Evolutionary conservation across 2,888 invertebrate genomes (phyloP), one percentile per base, ranked within the genome.

Genomic region (Muschampia plurimacula): DNA sequence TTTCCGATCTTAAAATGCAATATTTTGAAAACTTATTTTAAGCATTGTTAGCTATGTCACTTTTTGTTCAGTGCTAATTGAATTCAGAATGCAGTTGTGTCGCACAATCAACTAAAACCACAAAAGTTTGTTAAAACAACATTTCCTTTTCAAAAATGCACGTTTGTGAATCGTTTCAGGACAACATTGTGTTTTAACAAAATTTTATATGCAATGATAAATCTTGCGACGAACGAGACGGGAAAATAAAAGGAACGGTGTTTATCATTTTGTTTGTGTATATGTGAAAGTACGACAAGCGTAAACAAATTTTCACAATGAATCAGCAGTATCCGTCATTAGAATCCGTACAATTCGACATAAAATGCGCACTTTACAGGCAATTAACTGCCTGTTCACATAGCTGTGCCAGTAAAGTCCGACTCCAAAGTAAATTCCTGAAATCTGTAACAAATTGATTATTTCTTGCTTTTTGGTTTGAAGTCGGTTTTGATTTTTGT

Each of bases 81-180:
- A 59, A 67, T 67, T 41, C 67, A 41, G 67, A 55, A 57, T 67
- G 57, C 67, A 67, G 59, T 67, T 57, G 67, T 67, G 57, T 59
- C 22, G 41, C 44, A 67, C 67, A 67, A 67, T 67, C 41, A 67
- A 67, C 59, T 59, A 67, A 67, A 67, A 59, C 44, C 67, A 59
- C 67, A 67, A 67, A 67, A 59, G 59, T 67, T 67, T 59, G 59
- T 32, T 67, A 59, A 67, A 67, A 41, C 67, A 67, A 59, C 57
- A 44, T 67, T 67, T 59, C 59, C 46, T 67, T 46, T 59, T 44
- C 44, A 67, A 59, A 67, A 55, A 59, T 67, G 28, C 67, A 59
- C 55, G 57, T 66, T 59, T 41, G 62, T 63, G 36, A 15, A 41
- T 41, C 15, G 22, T 67, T 67, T 67, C 41, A n/a, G 46, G 12